Percentiles rank a stretch among this genome's conserved stretches.
phyloP scores from a whole-genome alignment of 2,113 vertebrate species.

The Taxidea taxus region DNA sequence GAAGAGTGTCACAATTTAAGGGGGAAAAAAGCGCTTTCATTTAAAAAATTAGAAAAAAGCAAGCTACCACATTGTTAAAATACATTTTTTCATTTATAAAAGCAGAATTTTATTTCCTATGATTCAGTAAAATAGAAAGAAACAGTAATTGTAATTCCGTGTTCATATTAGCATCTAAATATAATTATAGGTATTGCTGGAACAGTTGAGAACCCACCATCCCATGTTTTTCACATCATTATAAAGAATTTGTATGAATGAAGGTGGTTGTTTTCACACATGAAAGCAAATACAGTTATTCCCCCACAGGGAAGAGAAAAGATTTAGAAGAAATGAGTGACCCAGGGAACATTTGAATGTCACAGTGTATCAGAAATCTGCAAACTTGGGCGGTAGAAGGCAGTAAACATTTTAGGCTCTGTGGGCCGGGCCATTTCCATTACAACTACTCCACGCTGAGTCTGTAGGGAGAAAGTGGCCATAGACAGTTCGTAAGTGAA shows the following conservation, averaged over 20 bases:
- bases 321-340: background rate
- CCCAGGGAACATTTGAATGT: background rate
- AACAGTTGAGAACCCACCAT: conserved; percentile 30
- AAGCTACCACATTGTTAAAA: conserved; percentile 54
- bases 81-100: conserved; percentile 59
- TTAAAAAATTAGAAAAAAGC: conserved; percentile 46
- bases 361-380: background rate
- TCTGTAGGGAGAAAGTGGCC: background rate
- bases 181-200: background rate
- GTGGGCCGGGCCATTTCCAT: background rate
- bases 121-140: conserved; percentile 55
- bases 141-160: conserved; percentile 50
- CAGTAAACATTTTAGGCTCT: conserved; percentile 35
- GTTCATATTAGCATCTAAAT: background rate
- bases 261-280: conserved; percentile 24
- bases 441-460: background rate
- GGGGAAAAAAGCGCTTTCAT: conserved; percentile 44
- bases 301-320: background rate
- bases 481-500: background rate
- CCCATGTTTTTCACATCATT: conserved; percentile 18
- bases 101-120: conserved; percentile 63
- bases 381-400: background rate
- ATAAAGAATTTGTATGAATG: background rate
- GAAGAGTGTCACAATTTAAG: conserved; percentile 69
- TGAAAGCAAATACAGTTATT: conserved; percentile 9